phyloP scores from a whole-genome alignment of 2,888 invertebrate genomes.

The Pemphredon lugubris region DNA sequence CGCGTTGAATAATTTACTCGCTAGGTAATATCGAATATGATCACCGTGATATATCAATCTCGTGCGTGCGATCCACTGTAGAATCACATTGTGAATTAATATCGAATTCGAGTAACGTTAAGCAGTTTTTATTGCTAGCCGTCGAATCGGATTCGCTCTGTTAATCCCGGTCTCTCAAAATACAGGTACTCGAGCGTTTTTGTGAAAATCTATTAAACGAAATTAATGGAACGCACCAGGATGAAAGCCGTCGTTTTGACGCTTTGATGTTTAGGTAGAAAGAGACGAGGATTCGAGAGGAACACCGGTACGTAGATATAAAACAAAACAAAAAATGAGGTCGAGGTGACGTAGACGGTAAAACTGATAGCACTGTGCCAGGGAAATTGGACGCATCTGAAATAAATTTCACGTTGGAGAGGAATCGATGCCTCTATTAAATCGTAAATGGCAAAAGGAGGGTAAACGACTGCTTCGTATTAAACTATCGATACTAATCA shows the following conservation, averaged over 20 bases:
- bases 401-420: constrained; percentile 13
- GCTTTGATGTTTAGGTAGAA: constrained; percentile 2
- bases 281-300: constrained; percentile 6
- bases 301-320: constrained; percentile 8
- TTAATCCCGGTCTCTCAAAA: neutral
- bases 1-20: too few species aligned
- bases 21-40: too few species aligned
- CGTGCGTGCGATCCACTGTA: too few species aligned
- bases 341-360: constrained; percentile 18
- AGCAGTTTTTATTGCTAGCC: neutral
- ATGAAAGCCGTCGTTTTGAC: constrained; percentile 13
- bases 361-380: constrained; percentile 29
- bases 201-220: neutral
- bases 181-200: neutral
- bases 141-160: constrained; percentile 6
- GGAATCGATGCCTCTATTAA: constrained; percentile 10
- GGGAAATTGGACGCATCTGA: constrained; percentile 7
- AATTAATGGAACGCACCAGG: constrained; percentile 7
- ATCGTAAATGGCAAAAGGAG: too few species aligned
- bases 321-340: constrained; percentile 15
- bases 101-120: too few species aligned
- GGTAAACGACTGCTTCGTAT: too few species aligned
- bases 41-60: too few species aligned
- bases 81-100: neutral
- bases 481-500: too few species aligned